Percentiles rank a stretch among this genome's conserved stretches.
Conservation (phyloP, 2,888 invertebrate species). For the Glomeris marginata region DNA sequence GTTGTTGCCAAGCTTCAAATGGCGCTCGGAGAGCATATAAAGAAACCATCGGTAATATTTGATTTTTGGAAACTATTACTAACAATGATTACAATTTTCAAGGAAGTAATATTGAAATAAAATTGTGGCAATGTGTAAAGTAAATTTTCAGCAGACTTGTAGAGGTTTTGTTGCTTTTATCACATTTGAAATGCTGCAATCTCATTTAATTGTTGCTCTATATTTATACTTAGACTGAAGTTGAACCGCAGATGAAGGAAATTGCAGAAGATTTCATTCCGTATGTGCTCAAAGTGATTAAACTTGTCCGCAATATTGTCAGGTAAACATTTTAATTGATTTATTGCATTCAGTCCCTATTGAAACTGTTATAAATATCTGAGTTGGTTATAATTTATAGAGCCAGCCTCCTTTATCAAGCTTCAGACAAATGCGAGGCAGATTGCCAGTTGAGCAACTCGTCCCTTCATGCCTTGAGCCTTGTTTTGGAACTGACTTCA, state of each 20-base stretch:
- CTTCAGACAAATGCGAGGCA: conserved; percentile 16
- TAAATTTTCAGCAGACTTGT: no score
- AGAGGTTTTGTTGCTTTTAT: no score
- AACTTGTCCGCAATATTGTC: conserved; percentile 27
- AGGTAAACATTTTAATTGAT: conserved; percentile 23
- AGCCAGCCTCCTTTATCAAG: conserved; percentile 38
- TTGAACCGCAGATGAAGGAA: conserved; percentile 19
- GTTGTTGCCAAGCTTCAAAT: conserved; percentile 57
- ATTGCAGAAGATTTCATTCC: conserved; percentile 29
- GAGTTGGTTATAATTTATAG: conserved; percentile 22
- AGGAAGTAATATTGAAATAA: no score
- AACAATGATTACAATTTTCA: neutral
- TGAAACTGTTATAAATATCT: neutral
- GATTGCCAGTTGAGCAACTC: no score
- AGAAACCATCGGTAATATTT: conserved; percentile 24
- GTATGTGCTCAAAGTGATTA: conserved; percentile 25
- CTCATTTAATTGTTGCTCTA: no score
- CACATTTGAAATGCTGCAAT: no score
- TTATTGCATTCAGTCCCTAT: neutral
- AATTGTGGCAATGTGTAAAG: no score
- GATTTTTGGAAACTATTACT: neutral
- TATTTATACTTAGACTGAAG: conserved; percentile 14
- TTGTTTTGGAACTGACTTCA: no score
- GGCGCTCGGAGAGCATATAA: conserved; percentile 46
- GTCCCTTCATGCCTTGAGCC: conserved; percentile 25